phyloP scores from a whole-genome alignment of 2,113 vertebrate species.

The Tachycineta bicolor region DNA sequence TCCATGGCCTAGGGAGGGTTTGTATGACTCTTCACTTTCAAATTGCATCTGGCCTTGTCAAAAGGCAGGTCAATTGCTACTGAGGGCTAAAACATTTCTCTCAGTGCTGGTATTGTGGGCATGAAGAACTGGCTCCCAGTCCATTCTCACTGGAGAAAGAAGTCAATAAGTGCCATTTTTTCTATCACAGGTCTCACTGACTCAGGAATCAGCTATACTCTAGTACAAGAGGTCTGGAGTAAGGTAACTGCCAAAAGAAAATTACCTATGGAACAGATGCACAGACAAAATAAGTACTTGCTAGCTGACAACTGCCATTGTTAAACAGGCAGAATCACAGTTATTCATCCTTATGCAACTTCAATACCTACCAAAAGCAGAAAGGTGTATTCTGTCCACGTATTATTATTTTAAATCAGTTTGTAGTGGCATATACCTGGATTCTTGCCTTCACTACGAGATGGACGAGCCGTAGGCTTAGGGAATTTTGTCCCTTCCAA shows the following conservation, averaged over 20 bases:
- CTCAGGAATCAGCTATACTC: not conserved
- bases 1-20: not conserved
- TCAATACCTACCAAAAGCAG: not conserved
- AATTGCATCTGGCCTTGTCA: not conserved
- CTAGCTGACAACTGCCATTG: not conserved
- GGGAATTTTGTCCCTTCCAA: constrained; percentile 88
- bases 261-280: not conserved
- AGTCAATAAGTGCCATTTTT: not conserved
- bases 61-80: not conserved
- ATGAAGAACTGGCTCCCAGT: not conserved
- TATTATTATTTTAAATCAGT: not conserved
- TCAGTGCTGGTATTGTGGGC: not conserved
- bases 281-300: not conserved
- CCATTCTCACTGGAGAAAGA: not conserved
- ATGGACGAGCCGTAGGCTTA: constrained; percentile 84
- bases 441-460: constrained; percentile 87
- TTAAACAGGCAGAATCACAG: not conserved
- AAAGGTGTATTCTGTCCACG: not conserved
- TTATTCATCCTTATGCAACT: not conserved
- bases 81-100: not conserved
- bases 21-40: not conserved
- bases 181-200: not conserved
- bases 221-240: not conserved
- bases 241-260: not conserved
- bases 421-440: constrained; percentile 75